Percentiles rank a stretch among this genome's conserved stretches.
These are phyloP conservation scores for Athalia rosae DNA, from an alignment of 2,888 invertebrate genomes.

Conservation along the genomic window DNA sequence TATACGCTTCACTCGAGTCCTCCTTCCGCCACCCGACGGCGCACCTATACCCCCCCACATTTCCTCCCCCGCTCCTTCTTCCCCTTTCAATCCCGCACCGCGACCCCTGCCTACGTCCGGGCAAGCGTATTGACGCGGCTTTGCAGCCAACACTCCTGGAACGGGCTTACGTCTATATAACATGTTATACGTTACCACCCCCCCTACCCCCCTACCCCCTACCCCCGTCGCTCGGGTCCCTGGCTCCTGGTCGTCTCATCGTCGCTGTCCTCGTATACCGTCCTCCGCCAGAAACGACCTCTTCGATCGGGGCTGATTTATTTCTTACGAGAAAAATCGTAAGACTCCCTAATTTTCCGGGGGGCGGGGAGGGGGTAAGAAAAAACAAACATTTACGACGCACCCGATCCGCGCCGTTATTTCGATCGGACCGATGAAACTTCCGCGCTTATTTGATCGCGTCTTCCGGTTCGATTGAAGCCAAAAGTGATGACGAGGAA, in stretches of 20 bases:
- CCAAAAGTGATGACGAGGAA: no score
- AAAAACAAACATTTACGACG: no score
- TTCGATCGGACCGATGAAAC: no score
- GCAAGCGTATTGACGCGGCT: conserved; percentile 68
- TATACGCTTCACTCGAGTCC: conserved; percentile 35
- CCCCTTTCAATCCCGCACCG: conserved; percentile 46
- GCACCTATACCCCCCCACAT: conserved; percentile 43
- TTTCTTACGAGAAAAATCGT: no score
- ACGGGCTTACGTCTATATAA: conserved; percentile 45
- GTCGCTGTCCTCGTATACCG: conserved; percentile 13
- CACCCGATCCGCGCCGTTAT: no score
- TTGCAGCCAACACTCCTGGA: conserved; percentile 64
- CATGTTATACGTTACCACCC: conserved; percentile 1
- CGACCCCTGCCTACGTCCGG: conserved; percentile 55
- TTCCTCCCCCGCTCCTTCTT: conserved; percentile 49
- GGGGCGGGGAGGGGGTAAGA: no score
- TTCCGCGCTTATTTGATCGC: no score
- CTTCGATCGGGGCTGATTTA: no score
- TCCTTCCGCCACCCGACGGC: conserved; percentile 44
- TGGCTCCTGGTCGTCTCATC: not conserved
- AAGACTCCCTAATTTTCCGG: no score
- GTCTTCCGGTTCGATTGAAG: no score
- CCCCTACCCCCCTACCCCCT: conserved; percentile 8
- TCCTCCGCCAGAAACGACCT: no score
- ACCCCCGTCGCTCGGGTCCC: not conserved